Evolutionary conservation across 2,797 vertebrate species (phyloP).

Genomic region (Peromyscus nudipes): DNA sequence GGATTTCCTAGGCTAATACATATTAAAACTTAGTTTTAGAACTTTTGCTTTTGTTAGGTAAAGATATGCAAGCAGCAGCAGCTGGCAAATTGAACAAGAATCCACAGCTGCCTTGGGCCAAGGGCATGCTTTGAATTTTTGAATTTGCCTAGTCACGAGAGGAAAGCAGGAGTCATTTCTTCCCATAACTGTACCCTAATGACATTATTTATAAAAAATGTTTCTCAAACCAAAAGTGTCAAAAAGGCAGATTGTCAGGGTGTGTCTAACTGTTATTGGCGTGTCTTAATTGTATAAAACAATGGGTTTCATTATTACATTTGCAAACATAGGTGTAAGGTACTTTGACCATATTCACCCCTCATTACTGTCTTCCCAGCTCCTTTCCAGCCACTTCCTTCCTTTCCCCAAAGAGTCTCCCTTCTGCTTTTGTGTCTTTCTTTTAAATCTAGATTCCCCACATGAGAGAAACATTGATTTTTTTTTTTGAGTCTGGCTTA

Average conservation of each 20-base stretch:
- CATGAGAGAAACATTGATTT: background rate
- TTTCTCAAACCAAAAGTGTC: background rate
- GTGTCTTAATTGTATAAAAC: background rate
- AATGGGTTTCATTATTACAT: background rate
- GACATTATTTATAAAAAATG: background rate
- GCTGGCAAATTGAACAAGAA: background rate
- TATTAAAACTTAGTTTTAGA: constrained; percentile 14
- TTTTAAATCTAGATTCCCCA: background rate
- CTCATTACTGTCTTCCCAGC: too few relatives aligned
- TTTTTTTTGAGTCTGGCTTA: background rate
- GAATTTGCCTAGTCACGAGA: background rate
- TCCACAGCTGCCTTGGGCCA: background rate
- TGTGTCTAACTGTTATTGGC: background rate
- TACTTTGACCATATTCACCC: background rate
- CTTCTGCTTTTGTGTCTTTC: background rate
- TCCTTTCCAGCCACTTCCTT: background rate
- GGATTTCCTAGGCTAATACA: background rate
- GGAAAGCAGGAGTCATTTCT: background rate
- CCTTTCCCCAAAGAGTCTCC: background rate
- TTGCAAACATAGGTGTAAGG: background rate
- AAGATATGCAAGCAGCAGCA: background rate
- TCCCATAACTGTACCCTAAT: background rate
- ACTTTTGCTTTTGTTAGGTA: background rate
- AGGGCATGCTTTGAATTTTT: background rate
- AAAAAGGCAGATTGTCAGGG: background rate